phyloP scores from a whole-genome alignment of 2,888 invertebrate species.

The Zaprionus lineosus region DNA sequence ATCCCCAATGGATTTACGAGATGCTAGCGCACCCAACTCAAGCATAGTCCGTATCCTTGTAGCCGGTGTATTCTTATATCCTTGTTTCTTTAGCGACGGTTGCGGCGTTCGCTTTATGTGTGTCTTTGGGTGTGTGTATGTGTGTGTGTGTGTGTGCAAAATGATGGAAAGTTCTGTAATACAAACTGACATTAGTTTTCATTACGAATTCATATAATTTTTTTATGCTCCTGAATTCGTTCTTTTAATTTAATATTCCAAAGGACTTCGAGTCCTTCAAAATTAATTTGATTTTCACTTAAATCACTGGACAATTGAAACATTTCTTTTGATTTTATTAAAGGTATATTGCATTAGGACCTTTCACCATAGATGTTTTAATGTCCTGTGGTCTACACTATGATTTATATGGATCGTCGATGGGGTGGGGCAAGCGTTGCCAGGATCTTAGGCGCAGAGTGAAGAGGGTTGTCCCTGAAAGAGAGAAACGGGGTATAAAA shows the following conservation, averaged over 20 bases:
- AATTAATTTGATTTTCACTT: no score
- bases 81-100: slow-evolving; percentile 24
- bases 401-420: no score
- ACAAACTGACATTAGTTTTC: slow-evolving; percentile 76
- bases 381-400: no score
- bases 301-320: no score
- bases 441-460: no score
- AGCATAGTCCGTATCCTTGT: slow-evolving; percentile 31
- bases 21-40: slow-evolving; percentile 66
- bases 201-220: slow-evolving; percentile 76
- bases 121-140: neutral
- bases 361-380: no score
- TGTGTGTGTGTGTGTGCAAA: slow-evolving; percentile 7
- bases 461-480: no score
- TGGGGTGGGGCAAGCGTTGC: no score
- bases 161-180: slow-evolving; percentile 74
- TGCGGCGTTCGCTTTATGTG: slow-evolving; percentile 13
- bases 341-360: no score
- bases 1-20: slow-evolving; percentile 66
- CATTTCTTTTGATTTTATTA: no score
- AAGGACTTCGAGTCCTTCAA: no score
- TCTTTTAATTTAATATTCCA: slow-evolving; percentile 19
- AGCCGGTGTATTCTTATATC: slow-evolving; percentile 23
- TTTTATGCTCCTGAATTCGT: slow-evolving; percentile 11
- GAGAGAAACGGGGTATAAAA: no score